Conservation (phyloP, 2,797 vertebrate genomes). For the Crypturellus tataupa region DNA sequence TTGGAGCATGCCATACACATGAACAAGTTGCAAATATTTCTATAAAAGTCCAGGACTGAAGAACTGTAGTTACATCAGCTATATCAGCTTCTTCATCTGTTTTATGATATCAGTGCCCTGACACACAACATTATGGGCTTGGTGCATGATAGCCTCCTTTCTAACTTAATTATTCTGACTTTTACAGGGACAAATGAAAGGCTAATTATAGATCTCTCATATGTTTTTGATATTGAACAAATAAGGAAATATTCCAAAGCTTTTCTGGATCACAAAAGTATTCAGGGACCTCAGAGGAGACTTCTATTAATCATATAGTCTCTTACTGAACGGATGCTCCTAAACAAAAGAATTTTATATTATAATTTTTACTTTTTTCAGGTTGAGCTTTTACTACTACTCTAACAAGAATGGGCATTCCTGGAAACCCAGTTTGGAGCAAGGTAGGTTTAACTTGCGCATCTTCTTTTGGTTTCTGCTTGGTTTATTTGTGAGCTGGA, state of each 20-base stretch:
- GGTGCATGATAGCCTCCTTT: constrained; percentile 31
- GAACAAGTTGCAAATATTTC: not conserved
- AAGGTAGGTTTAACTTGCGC: not conserved
- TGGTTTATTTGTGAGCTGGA: not conserved
- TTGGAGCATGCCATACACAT: not conserved
- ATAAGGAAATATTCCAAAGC: constrained; percentile 37
- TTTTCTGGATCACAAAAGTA: constrained; percentile 7
- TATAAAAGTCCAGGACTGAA: constrained; percentile 33
- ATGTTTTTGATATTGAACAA: constrained; percentile 53
- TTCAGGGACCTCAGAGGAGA: not conserved
- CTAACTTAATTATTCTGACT: constrained; percentile 63
- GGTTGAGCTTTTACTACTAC: not conserved
- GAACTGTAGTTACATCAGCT: constrained; percentile 6
- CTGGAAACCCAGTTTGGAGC: not conserved
- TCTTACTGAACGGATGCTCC: not conserved
- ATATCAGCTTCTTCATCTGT: constrained; percentile 7
- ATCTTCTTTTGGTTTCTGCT: not conserved
- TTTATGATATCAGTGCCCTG: not conserved
- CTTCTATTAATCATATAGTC: not conserved
- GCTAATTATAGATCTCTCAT: constrained; percentile 59
- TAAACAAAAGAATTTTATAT: not conserved
- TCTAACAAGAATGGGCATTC: not conserved
- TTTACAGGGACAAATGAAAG: constrained; percentile 57
- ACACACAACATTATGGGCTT: constrained; percentile 21
- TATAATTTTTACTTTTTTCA: not conserved